Conservation (phyloP, 2,888 invertebrate genomes). For the Heliconius erato region DNA sequence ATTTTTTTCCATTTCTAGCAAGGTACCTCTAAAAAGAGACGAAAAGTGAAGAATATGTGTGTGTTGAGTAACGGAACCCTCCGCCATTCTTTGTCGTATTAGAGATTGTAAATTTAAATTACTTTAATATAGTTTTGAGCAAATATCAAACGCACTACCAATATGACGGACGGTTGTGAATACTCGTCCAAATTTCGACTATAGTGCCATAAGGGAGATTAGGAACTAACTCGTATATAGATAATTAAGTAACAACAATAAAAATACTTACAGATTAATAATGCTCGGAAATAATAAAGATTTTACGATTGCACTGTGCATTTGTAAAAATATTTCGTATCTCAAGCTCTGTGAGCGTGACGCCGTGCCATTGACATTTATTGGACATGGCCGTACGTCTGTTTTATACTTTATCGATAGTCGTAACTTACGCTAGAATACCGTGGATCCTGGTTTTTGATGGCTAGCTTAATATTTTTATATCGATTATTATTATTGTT, state of each 20-base stretch:
- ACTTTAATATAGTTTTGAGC: background rate
- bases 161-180: too few relatives aligned
- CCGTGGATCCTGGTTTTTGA: conserved; percentile 42
- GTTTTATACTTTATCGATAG: conserved; percentile 63
- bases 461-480: conserved; percentile 11
- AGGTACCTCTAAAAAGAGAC: too few relatives aligned
- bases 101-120: background rate
- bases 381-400: conserved; percentile 53
- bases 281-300: conserved; percentile 75
- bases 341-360: conserved; percentile 61
- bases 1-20: too few relatives aligned
- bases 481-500: background rate
- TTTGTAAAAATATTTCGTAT: conserved; percentile 79
- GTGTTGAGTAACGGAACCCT: background rate
- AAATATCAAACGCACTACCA: background rate
- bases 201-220: too few relatives aligned
- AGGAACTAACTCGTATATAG: background rate
- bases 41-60: too few relatives aligned
- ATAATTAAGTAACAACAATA: conserved; percentile 8
- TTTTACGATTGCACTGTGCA: conserved; percentile 79
- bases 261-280: conserved; percentile 72
- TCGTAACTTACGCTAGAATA: conserved; percentile 56
- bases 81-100: background rate
- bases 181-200: too few relatives aligned
- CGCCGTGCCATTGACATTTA: conserved; percentile 62